Evolutionary conservation across 2,797 vertebrate species (phyloP), one percentile per base, ranked within the genome.

Genomic region (Mormyrops boulengeri): DNA sequence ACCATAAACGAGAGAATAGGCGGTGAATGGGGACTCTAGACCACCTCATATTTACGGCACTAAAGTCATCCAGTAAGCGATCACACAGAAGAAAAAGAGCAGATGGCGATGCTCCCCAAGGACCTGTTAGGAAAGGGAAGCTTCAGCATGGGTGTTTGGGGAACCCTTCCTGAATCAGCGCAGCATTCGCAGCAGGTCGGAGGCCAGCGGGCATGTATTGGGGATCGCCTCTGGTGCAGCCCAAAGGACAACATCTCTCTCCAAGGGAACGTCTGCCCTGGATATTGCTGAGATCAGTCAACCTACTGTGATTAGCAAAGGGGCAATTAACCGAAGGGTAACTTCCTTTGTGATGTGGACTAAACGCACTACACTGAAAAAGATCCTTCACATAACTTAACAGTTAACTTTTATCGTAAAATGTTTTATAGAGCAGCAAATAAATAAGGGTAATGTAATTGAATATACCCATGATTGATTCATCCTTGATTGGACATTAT

Each of bases 401-500:
- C n/a, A 66, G 57, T 19, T 44, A 44, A 62, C 30, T 38, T 87
- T 87, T 41, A 87, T 34, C 52, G 11, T 34, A 38, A 41, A 57
- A n/a, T 2, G 30, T 14, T 87, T 52, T 38, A 38, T 44, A 26
- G 50, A 52, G 44, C 82, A 52, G 22, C 44, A 19, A 41, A 57
- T 57, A 87, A 87, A 55, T 41, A 87, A 60, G 53, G 34, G 53
- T 44, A 87, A 57, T 87, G 26, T 60, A 60, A 87, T 17, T 41
- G 34, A 57, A 86, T 52, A 53, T 17, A 38, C 12, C 49, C 85
- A 30, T 53, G 50, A 86, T 82, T 82, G 77, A 82, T 82, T 82
- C 41, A 82, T 82, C 77, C 41, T 82, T 85, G 82, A 52, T 85
- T 49, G n/a, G 49, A 85, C 34, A 87, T 57, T 87, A 26, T 44